Conservation (phyloP, 1,140 invertebrate species). For the Oreohelix idahoensis region DNA sequence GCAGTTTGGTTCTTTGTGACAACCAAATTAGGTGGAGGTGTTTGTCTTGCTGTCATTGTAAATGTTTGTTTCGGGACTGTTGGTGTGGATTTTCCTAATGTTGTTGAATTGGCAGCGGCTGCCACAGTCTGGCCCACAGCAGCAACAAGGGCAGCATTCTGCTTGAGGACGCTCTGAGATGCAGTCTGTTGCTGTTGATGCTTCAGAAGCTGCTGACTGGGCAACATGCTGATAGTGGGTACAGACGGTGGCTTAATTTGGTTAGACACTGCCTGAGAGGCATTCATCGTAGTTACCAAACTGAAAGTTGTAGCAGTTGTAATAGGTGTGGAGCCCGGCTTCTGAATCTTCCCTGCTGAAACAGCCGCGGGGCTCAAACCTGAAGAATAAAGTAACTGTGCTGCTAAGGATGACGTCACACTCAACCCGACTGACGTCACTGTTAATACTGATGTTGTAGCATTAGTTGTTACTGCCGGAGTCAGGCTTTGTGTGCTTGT, state of each 20-base stretch:
- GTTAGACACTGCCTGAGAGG: neutral
- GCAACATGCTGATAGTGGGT: conserved; percentile 40
- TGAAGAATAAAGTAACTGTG: conserved; percentile 32
- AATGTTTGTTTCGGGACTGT: conserved; percentile 35
- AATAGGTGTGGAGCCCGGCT: conserved; percentile 12
- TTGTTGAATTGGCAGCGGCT: neutral
- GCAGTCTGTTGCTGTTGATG: conserved; percentile 27
- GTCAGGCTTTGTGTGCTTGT: conserved; percentile 3
- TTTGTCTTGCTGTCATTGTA: conserved; percentile 34
- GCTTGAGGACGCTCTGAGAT: conserved; percentile 36
- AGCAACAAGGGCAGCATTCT: conserved; percentile 38
- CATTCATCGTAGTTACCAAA: conserved; percentile 38
- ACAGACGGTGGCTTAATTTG: neutral
- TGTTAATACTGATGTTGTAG: conserved; percentile 25
- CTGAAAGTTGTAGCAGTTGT: conserved; percentile 36
- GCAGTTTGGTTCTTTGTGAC: conserved; percentile 31
- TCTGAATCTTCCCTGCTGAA: conserved; percentile 6
- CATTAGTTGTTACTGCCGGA: neutral
- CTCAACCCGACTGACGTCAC: conserved; percentile 31
- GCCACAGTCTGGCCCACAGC: conserved; percentile 38
- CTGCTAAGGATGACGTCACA: conserved; percentile 29
- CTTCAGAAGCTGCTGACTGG: conserved; percentile 31
- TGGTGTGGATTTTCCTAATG: conserved; percentile 22
- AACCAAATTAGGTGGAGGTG: conserved; percentile 38
- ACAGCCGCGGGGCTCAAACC: neutral